Conservation (phyloP, 1,140 invertebrate genomes). For the Ptiloglossa arizonensis region DNA sequence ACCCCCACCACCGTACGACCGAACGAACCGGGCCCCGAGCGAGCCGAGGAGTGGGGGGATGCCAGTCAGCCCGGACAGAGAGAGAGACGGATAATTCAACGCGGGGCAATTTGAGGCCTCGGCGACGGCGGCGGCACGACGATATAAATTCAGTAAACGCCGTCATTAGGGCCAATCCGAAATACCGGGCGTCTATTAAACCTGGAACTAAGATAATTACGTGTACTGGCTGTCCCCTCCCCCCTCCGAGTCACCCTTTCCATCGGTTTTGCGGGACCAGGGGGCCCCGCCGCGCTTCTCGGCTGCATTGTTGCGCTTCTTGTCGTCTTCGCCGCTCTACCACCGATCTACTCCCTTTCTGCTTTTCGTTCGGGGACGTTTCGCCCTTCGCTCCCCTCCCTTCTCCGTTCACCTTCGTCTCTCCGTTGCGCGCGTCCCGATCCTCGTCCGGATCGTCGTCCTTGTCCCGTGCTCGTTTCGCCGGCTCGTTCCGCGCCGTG, state of each 20-base stretch:
- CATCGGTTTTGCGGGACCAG: constrained; percentile 21
- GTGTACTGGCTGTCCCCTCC: constrained; percentile 56
- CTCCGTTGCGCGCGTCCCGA: not conserved
- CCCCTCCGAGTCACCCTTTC: too few species aligned
- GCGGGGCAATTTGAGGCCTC: constrained; percentile 69
- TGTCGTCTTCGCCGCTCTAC: constrained; percentile 41
- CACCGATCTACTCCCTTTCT: constrained; percentile 45
- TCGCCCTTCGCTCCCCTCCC: too few species aligned
- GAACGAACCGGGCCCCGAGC: not conserved
- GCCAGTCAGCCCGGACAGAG: not conserved
- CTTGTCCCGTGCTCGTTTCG: constrained; percentile 7
- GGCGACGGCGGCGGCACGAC: constrained; percentile 61
- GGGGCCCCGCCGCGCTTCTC: constrained; percentile 25
- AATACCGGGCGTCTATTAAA: constrained; percentile 80
- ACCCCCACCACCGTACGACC: constrained; percentile 30
- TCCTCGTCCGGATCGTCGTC: not conserved
- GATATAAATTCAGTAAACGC: constrained; percentile 80
- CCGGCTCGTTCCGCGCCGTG: constrained; percentile 7
- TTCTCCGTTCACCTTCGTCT: not conserved
- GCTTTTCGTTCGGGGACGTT: not conserved
- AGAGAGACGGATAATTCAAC: constrained; percentile 65
- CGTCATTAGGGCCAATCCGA: constrained; percentile 79
- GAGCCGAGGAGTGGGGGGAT: not conserved
- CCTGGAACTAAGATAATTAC: constrained; percentile 79
- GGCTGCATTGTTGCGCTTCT: constrained; percentile 73